Conservation (phyloP, 2,888 invertebrate species). For the Malthinus flaveolus region DNA sequence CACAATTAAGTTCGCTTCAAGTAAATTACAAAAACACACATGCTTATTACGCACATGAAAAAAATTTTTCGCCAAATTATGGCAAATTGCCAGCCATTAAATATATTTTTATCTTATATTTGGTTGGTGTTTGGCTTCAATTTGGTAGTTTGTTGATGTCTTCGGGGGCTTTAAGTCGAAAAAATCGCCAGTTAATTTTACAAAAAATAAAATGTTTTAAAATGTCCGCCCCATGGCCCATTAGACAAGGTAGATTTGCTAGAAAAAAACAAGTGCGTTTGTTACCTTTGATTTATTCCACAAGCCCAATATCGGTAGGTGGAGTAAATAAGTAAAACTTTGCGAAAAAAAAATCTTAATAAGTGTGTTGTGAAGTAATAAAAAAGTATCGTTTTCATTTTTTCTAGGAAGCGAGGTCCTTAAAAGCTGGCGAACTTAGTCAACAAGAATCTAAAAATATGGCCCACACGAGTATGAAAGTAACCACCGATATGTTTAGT, state of each 20-base stretch:
- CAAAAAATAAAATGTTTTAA: conserved; percentile 35
- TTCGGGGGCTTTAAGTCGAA: background rate
- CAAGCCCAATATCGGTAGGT: background rate
- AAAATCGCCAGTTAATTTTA: conserved; percentile 18
- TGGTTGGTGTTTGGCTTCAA: conserved; percentile 54
- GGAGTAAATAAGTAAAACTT: background rate
- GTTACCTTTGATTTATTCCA: too few relatives aligned
- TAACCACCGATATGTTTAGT: conserved; percentile 84
- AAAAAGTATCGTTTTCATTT: conserved; percentile 30
- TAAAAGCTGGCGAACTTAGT: conserved; percentile 81
- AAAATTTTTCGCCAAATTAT: conserved; percentile 12
- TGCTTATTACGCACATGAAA: conserved; percentile 14
- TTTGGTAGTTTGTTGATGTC: conserved; percentile 13
- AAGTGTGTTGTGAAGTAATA: background rate
- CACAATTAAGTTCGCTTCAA: conserved; percentile 37
- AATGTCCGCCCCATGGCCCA: conserved; percentile 74
- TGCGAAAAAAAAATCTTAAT: background rate
- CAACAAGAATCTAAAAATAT: conserved; percentile 86
- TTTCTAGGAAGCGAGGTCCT: conserved; percentile 78
- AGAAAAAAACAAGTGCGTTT: too few relatives aligned
- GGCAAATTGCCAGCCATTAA: conserved; percentile 43
- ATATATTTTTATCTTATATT: conserved; percentile 59
- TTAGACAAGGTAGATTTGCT: conserved; percentile 41
- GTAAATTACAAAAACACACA: conserved; percentile 43
- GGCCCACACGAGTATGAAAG: conserved; percentile 80